These are phyloP conservation scores for Drosophila micromelanica DNA, from an alignment of 1,140 invertebrate species.

Conservation along the genomic window DNA sequence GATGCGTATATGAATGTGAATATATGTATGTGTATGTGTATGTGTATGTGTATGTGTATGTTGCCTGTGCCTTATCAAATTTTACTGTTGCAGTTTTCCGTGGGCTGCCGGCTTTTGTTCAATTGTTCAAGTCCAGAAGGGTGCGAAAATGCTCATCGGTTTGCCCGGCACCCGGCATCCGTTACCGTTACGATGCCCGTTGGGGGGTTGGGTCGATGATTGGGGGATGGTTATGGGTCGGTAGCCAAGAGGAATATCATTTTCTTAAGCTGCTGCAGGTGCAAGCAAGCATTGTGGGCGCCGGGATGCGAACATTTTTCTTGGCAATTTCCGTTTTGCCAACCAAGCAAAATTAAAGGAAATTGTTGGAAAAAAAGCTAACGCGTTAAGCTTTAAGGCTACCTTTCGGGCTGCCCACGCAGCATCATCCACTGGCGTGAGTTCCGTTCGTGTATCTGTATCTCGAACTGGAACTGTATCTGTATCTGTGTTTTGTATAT, in stretches of 20 bases:
- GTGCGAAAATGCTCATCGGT: slow-evolving; percentile 29
- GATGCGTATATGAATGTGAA: neutral
- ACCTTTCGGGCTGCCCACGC: slow-evolving; percentile 11
- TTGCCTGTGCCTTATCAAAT: slow-evolving; percentile 42
- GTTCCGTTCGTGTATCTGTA: slow-evolving; percentile 5
- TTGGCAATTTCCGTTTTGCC: slow-evolving; percentile 20
- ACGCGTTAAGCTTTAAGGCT: slow-evolving; percentile 12
- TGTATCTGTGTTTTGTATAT: neutral
- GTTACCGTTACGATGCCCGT: neutral
- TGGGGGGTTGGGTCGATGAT: neutral
- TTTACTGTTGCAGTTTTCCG: slow-evolving; percentile 46
- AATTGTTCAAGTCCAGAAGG: slow-evolving; percentile 4
- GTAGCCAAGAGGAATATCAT: neutral
- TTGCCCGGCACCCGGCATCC: neutral
- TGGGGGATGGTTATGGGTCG: neutral
- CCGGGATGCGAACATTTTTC: slow-evolving; percentile 4
- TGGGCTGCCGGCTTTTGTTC: slow-evolving; percentile 4
- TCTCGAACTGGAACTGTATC: slow-evolving; percentile 6
- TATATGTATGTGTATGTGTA: neutral
- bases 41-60: neutral
- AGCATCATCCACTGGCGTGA: neutral
- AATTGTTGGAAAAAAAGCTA: slow-evolving; percentile 14
- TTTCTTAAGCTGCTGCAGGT: slow-evolving; percentile 13
- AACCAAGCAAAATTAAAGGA: slow-evolving; percentile 23
- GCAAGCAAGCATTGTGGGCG: slow-evolving; percentile 4